Conservation (phyloP, 2,888 invertebrate genomes). For the Azorinus chamasolen region DNA sequence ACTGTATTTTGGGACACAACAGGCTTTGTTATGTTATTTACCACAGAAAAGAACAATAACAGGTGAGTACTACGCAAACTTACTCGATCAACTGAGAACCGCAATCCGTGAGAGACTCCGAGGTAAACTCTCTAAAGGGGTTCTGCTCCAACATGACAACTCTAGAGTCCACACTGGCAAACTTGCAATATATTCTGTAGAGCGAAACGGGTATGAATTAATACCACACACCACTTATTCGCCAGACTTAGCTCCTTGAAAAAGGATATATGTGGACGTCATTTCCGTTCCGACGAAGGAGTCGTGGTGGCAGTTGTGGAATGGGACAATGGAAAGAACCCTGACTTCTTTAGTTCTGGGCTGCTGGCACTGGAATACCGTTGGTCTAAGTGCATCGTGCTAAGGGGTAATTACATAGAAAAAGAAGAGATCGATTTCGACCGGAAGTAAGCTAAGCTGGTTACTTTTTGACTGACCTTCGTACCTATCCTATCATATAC, state of each 20-base stretch:
- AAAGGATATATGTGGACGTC: constrained; percentile 7
- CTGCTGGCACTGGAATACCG: too few relatives aligned
- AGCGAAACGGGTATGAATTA: constrained; percentile 15
- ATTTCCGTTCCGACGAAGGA: constrained; percentile 4
- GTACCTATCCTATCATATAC: too few relatives aligned
- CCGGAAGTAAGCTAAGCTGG: too few relatives aligned
- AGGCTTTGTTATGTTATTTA: constrained; percentile 7
- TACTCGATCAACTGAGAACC: constrained; percentile 39
- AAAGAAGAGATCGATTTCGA: too few relatives aligned
- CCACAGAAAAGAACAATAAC: constrained; percentile 31
- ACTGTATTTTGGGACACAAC: constrained; percentile 31
- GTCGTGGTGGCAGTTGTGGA: constrained; percentile 3
- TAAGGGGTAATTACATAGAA: too few relatives aligned
- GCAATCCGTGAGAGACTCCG: constrained; percentile 21
- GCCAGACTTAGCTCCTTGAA: constrained; percentile 2
- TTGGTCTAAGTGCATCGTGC: too few relatives aligned
- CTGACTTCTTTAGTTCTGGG: too few relatives aligned
- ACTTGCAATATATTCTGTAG: too few relatives aligned
- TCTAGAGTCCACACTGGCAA: constrained; percentile 14
- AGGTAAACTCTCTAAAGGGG: constrained; percentile 28
- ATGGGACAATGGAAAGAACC: constrained; percentile 2
- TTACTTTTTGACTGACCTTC: too few relatives aligned
- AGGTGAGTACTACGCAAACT: constrained; percentile 23
- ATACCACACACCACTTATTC: neutral
- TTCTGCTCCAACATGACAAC: constrained; percentile 10